phyloP scores from a whole-genome alignment of 2,888 invertebrate genomes.

The Torymus texanus region DNA sequence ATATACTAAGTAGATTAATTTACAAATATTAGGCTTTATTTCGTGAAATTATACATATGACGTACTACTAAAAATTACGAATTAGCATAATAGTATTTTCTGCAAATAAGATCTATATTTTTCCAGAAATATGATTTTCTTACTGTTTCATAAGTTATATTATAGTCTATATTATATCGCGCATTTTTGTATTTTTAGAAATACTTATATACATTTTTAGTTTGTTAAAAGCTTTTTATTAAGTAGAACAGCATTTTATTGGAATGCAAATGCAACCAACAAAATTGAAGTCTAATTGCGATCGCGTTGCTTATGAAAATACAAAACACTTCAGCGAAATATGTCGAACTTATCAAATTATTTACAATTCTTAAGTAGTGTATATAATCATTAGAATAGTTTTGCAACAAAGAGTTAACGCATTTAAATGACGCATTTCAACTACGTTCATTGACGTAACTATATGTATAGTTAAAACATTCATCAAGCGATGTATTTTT shows the following conservation, averaged over 20 bases:
- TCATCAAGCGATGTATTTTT: neutral
- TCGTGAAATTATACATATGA: conserved; percentile 29
- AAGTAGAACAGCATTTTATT: neutral
- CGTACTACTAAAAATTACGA: conserved; percentile 26
- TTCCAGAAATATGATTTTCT: neutral
- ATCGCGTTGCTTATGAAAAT: conserved; percentile 30
- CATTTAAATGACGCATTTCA: neutral
- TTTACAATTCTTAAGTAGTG: conserved; percentile 24
- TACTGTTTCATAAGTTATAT: neutral
- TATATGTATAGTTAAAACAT: neutral
- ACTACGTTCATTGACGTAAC: neutral
- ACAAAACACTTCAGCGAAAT: conserved; percentile 22
- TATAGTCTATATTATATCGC: neutral
- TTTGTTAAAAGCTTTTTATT: conserved; percentile 6
- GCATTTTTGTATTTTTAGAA: neutral
- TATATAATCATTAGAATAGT: neutral
- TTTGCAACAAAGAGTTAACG: neutral
- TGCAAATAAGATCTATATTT: neutral
- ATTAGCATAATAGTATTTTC: conserved; percentile 11
- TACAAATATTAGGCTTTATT: conserved; percentile 48
- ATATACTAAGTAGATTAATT: conserved; percentile 7
- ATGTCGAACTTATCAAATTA: conserved; percentile 22
- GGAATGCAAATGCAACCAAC: neutral
- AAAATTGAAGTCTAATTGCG: conserved; percentile 13
- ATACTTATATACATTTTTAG: conserved; percentile 34